phyloP scores from a whole-genome alignment of 2,113 vertebrate genomes.

The Cnemophilus loriae region DNA sequence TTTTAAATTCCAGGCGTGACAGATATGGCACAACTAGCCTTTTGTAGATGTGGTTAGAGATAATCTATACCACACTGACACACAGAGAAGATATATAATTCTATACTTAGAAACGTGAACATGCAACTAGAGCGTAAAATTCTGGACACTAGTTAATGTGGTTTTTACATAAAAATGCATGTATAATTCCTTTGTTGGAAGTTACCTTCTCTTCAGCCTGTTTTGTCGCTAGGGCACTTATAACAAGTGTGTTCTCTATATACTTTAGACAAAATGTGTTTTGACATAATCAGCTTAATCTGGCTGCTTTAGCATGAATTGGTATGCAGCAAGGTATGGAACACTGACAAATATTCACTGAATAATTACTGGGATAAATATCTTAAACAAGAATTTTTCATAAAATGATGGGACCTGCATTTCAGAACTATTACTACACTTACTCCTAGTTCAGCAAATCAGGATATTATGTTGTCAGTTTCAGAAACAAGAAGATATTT shows the following conservation, averaged over 20 bases:
- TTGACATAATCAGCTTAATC: not conserved
- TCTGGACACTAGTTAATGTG: not conserved
- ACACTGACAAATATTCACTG: not conserved
- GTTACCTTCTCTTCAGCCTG: not conserved
- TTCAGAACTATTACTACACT: not conserved
- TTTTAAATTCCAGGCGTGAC: not conserved
- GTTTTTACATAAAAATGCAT: not conserved
- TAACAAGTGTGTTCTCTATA: not conserved
- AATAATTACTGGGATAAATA: not conserved
- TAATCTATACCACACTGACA: not conserved
- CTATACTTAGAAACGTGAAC: not conserved
- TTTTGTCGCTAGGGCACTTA: not conserved
- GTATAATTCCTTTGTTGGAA: not conserved
- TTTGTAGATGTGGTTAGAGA: not conserved
- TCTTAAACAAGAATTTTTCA: not conserved
- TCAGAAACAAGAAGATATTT: not conserved
- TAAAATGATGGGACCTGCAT: not conserved
- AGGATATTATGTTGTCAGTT: not conserved
- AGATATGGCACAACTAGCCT: not conserved
- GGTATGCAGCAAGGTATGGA: not conserved
- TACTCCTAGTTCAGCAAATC: not conserved
- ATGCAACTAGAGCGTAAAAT: not conserved
- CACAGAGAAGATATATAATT: not conserved
- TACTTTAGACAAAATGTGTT: not conserved
- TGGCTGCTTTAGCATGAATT: not conserved